Percentiles rank a stretch among this genome's conserved stretches.
Evolutionary conservation across 2,797 vertebrate species (phyloP).

Genomic region (Anas bernieri): DNA sequence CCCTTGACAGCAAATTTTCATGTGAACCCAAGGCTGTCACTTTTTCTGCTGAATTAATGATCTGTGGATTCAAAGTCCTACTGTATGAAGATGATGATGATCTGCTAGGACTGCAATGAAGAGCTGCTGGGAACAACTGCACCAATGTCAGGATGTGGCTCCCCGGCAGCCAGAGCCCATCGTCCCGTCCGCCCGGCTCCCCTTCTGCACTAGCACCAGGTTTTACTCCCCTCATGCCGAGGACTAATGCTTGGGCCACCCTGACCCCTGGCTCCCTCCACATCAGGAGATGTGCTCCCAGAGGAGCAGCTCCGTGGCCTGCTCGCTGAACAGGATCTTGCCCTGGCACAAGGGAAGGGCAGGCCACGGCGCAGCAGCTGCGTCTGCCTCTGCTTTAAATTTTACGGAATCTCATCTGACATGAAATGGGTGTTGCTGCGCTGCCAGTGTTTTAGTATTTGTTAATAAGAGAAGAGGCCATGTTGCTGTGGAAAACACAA

Average conservation of each 20-base stretch:
- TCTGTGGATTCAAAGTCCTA: background rate
- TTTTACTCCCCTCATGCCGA: fast-evolving
- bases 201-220: background rate
- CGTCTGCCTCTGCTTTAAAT: background rate
- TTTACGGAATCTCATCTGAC: background rate
- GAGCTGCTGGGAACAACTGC: background rate
- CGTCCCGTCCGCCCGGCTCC: fast-evolving
- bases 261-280: background rate
- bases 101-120: background rate
- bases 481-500: background rate
- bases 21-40: background rate
- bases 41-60: slow-evolving; percentile 17
- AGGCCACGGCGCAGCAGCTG: background rate
- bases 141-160: background rate
- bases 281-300: background rate
- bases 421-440: background rate
- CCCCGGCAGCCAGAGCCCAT: background rate
- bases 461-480: background rate
- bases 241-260: background rate
- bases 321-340: background rate
- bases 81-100: background rate
- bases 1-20: slow-evolving; percentile 3
- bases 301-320: background rate
- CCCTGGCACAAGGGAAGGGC: background rate
- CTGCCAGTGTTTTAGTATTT: background rate